Evolutionary conservation across 2,113 vertebrate species (phyloP).

Genomic region (Notiomystis cincta): DNA sequence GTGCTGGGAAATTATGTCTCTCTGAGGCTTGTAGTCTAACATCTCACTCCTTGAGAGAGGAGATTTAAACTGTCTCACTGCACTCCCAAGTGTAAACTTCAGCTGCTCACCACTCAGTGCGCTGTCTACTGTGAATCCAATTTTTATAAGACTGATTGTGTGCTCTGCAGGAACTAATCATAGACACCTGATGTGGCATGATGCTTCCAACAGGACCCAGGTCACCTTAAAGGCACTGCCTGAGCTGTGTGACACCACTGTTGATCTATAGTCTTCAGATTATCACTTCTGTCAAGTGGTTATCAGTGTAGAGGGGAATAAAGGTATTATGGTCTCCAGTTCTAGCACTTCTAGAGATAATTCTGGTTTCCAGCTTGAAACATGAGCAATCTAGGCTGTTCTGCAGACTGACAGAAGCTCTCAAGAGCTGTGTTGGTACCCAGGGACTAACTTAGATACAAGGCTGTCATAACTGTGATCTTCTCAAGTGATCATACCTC

Average conservation of each 20-base stretch:
- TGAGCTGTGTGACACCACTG: neutral
- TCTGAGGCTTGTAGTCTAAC: neutral
- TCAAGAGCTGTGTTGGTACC: neutral
- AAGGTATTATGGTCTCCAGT: neutral
- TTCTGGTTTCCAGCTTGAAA: neutral
- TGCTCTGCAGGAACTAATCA: neutral
- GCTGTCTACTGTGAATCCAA: neutral
- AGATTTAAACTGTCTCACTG: neutral
- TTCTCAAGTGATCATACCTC: neutral
- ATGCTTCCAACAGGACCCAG: neutral
- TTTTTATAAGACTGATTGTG: rapidly evolving
- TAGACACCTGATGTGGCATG: neutral
- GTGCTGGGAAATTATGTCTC: neutral
- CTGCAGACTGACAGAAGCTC: neutral
- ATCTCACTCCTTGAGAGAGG: neutral
- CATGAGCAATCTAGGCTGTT: neutral
- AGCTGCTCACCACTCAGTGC: neutral
- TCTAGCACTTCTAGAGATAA: neutral
- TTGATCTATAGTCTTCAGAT: neutral
- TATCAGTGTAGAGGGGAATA: neutral
- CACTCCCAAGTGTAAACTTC: neutral
- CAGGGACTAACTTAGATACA: neutral
- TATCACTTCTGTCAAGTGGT: neutral
- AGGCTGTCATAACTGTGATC: neutral
- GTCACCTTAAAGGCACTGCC: neutral